Evolutionary conservation across 2,113 vertebrate genomes (phyloP), one percentile per base, ranked within the genome.

Genomic region (Martes martes): DNA sequence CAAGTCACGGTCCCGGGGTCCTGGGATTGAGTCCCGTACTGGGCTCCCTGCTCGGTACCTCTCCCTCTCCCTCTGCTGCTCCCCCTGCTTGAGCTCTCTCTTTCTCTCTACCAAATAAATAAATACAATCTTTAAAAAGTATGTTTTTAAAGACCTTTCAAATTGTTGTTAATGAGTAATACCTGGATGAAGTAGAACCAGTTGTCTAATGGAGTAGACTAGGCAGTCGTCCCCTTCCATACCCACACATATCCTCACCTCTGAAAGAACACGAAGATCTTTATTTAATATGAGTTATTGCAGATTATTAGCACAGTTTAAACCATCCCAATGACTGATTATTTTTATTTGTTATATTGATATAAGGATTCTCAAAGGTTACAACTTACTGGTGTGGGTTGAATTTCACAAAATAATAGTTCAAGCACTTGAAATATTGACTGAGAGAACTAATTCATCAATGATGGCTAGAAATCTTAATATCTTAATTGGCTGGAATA

Each of bases 401-500:
- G 9, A 93, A 71, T 97, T 84, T 96, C 33, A 96, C 28, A 93
- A 88, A 96, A 74, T 80, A 3, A 94, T 86, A 79, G 21, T n/a
- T 50, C n/a, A 80, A 88, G 47, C 16, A 65, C 11, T 9, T 90
- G 21, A 93, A 94, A 91, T 87, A 80, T 7, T 88, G 21, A 74
- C n/a, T 67, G 85, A 93, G 31, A 93, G 94, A 91, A 73, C 76
- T 45, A 86, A 93, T 92, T 86, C 91, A 90, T 63, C 52, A 61
- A 31, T 85, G 8, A 6, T 92, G 4, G 21, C 79, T 86, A 79
- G 52, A 89, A 85, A 92, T 42, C 5, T 74, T 74, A 93, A 61
- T 85, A 91, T 57, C 39, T 71, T 65, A 83, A 81, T 69, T 89
- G 18, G 14, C 19, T 94, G 31, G 65, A 95, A 85, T 73, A 73